These are phyloP conservation scores for Drosophila yakuba DNA, from an alignment of 1,140 invertebrate genomes.

Conservation along the genomic window DNA sequence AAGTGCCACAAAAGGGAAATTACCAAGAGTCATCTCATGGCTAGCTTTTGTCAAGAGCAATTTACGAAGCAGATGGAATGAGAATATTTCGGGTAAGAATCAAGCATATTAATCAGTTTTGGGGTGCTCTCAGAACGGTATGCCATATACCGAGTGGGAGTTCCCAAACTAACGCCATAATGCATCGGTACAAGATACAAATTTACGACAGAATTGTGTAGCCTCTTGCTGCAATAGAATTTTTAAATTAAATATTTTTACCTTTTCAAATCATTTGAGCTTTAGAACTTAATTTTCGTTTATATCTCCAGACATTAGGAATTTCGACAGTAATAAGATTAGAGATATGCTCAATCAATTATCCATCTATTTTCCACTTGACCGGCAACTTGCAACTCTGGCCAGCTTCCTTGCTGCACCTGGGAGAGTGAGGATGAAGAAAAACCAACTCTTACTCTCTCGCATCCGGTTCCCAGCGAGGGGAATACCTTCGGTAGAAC, in stretches of 20 bases:
- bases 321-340: constrained; percentile 15
- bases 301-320: not conserved
- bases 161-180: not conserved
- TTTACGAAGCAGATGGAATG: constrained; percentile 3
- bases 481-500: constrained; percentile 74
- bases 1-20: constrained; percentile 52
- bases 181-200: not conserved
- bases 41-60: constrained; percentile 26
- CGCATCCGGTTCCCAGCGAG: constrained; percentile 73
- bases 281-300: too few species aligned
- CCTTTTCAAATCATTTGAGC: too few species aligned
- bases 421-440: constrained; percentile 17
- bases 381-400: constrained; percentile 23
- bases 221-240: too few species aligned
- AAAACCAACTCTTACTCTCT: constrained; percentile 46
- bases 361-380: constrained; percentile 25
- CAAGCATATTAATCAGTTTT: not conserved
- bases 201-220: not conserved
- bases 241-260: too few species aligned
- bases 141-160: not conserved
- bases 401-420: constrained; percentile 39
- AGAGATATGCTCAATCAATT: constrained; percentile 29
- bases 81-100: not conserved
- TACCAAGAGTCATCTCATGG: constrained; percentile 40
- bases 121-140: not conserved